Evolutionary conservation across 2,888 invertebrate species (phyloP).

Genomic region (Nyleta sp.): DNA sequence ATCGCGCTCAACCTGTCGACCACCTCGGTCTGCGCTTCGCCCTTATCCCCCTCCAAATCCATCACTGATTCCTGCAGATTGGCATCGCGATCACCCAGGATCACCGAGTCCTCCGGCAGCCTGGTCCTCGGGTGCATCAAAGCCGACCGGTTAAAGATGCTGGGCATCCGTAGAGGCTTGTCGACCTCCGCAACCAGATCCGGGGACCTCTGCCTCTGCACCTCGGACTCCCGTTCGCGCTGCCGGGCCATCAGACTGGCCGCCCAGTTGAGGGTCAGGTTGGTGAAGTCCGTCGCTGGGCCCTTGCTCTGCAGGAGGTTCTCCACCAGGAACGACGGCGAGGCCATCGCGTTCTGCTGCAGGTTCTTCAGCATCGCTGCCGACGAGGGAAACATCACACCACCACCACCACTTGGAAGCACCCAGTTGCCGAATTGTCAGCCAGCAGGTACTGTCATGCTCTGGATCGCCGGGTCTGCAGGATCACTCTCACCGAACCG

Average conservation of each 20-base stretch:
- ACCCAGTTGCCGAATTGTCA: constrained; percentile 20
- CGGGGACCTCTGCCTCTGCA: constrained; percentile 68
- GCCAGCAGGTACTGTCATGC: constrained; percentile 40
- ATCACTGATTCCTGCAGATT: constrained; percentile 62
- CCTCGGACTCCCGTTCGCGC: constrained; percentile 77
- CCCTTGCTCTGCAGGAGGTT: constrained; percentile 86
- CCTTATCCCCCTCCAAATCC: constrained; percentile 69
- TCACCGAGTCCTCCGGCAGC: constrained; percentile 51
- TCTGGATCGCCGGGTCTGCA: too few species aligned
- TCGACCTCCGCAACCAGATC: constrained; percentile 66
- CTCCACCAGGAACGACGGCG: constrained; percentile 86
- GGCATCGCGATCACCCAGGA: constrained; percentile 60
- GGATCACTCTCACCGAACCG: constrained; percentile 21
- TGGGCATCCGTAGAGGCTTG: constrained; percentile 52
- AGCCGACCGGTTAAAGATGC: constrained; percentile 50
- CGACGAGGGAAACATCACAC: constrained; percentile 80
- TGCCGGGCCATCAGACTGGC: constrained; percentile 79
- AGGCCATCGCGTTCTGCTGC: constrained; percentile 83
- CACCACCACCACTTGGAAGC: constrained; percentile 21
- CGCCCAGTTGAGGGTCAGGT: constrained; percentile 84
- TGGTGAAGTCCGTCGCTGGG: constrained; percentile 80
- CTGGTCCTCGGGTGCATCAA: constrained; percentile 55
- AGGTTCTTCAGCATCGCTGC: constrained; percentile 81
- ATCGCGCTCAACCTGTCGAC: constrained; percentile 76
- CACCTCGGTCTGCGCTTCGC: constrained; percentile 67